phyloP scores from a whole-genome alignment of 2,888 invertebrate species.

The Ormia ochracea region DNA sequence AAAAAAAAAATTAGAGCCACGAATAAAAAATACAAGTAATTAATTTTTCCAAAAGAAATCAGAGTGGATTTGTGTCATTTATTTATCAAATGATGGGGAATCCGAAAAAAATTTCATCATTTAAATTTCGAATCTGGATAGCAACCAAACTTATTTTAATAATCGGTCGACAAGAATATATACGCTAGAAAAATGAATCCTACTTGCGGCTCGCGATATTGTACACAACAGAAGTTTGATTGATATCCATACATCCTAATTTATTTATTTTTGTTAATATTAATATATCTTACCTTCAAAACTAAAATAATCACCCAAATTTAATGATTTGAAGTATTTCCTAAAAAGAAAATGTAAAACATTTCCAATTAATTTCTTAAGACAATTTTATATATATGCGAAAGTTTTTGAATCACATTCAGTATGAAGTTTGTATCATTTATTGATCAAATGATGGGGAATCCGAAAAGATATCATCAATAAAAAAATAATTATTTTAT shows the following conservation, averaged over 20 bases:
- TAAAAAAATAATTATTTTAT: not conserved
- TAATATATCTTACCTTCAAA: not conserved
- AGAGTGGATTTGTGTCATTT: conserved; percentile 65
- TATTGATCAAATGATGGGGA: conserved; percentile 67
- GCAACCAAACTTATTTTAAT: no score
- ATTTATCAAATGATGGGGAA: conserved; percentile 67
- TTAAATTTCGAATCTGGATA: no score
- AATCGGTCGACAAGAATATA: no score
- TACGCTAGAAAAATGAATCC: no score
- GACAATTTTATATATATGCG: not conserved
- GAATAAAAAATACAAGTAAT: not conserved
- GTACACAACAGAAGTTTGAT: no score
- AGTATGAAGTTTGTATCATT: conserved; percentile 59
- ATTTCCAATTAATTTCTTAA: not conserved
- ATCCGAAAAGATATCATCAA: conserved; percentile 65
- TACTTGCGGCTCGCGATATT: no score
- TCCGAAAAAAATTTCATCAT: conserved; percentile 65
- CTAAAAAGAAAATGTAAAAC: not conserved
- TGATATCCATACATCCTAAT: no score
- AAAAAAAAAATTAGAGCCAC: not conserved
- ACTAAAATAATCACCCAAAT: not conserved
- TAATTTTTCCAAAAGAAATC: conserved; percentile 30
- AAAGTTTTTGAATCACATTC: not conserved
- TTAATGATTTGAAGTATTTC: not conserved
- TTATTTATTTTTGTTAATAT: not conserved